Evolutionary conservation across 2,888 invertebrate genomes (phyloP).

Genomic region (Athalia circularis): DNA sequence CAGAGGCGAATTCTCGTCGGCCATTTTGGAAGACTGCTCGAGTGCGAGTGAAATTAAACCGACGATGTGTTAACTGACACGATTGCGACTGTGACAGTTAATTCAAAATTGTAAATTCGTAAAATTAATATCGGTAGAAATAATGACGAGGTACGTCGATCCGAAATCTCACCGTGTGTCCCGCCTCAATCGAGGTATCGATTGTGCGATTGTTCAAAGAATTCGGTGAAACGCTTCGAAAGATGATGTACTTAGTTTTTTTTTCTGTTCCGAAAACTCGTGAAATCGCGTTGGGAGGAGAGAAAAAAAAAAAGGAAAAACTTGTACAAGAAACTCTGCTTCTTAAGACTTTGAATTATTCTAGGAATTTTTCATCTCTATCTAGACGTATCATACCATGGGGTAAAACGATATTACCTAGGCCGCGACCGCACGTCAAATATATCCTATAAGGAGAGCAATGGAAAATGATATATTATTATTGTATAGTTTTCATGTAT

Average conservation of each 20-base stretch:
- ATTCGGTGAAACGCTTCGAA: background rate
- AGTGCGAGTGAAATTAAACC: slow-evolving; percentile 12
- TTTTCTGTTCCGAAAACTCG: background rate
- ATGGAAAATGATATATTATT: too few relatives aligned
- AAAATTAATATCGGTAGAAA: too few relatives aligned
- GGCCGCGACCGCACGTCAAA: too few relatives aligned
- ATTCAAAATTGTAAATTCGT: background rate
- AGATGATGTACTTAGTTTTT: background rate
- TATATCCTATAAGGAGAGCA: too few relatives aligned
- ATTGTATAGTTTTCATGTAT: too few relatives aligned
- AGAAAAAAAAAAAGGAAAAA: background rate
- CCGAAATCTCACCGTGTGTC: background rate
- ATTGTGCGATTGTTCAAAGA: background rate
- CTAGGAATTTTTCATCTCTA: slow-evolving; percentile 16
- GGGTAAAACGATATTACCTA: background rate
- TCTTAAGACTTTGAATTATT: background rate
- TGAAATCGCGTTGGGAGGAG: background rate
- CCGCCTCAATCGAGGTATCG: background rate
- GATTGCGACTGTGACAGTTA: background rate
- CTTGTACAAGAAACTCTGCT: slow-evolving; percentile 9
- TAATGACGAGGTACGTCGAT: too few relatives aligned
- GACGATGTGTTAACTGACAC: slow-evolving; percentile 2
- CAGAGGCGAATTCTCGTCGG: too few relatives aligned
- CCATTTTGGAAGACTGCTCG: background rate
- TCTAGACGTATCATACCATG: background rate